These are phyloP conservation scores for Thryonomys swinderianus DNA, from an alignment of 2,113 vertebrate genomes.

Conservation along the genomic window DNA sequence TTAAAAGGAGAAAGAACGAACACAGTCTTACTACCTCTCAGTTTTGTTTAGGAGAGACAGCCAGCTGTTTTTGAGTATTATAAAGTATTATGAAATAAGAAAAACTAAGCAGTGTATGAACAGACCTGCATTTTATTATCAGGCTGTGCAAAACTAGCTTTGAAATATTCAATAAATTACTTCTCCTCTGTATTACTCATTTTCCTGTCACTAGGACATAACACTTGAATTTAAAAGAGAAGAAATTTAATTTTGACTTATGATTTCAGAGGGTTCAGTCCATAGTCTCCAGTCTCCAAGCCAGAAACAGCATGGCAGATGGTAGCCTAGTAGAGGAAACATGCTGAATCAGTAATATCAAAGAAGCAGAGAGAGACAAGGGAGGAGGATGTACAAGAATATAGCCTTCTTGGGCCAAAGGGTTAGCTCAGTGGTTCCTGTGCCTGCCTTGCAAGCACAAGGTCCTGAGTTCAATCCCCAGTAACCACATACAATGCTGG, in stretches of 20 bases:
- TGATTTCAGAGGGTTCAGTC: background rate
- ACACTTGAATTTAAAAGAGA: background rate
- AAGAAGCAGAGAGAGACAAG: background rate
- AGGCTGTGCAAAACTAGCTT: background rate
- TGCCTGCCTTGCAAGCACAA: too few relatives aligned
- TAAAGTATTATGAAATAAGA: background rate
- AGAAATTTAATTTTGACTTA: background rate
- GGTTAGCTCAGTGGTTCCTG: too few relatives aligned
- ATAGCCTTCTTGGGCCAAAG: background rate
- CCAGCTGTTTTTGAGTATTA: background rate
- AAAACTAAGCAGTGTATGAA: background rate
- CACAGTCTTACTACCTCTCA: background rate
- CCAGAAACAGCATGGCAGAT: background rate
- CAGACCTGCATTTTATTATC: background rate
- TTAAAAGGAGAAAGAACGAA: background rate
- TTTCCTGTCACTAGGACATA: background rate
- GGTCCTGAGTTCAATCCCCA: too few relatives aligned
- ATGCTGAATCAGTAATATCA: background rate
- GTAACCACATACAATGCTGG: too few relatives aligned
- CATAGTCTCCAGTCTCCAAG: background rate
- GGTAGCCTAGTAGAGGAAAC: background rate
- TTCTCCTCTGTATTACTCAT: background rate
- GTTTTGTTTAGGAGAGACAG: background rate
- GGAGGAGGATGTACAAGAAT: background rate
- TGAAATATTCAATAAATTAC: background rate